phyloP scores from a whole-genome alignment of 2,797 vertebrate genomes.

The Muscicapa striata region DNA sequence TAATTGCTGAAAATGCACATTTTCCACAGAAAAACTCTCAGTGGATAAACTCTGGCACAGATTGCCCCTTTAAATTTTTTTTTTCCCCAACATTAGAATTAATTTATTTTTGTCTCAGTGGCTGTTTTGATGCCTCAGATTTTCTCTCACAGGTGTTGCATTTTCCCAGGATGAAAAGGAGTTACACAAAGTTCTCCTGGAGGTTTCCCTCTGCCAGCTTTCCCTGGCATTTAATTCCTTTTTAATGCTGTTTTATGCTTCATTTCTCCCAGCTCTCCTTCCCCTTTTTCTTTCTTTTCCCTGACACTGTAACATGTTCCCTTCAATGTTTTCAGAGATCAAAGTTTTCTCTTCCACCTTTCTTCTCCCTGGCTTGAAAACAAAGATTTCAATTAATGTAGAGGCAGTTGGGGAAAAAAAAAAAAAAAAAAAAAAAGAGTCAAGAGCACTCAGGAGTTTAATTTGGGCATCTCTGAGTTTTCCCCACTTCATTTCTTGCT shows the following conservation, averaged over 20 bases:
- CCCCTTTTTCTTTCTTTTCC: not conserved
- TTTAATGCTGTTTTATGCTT: not conserved
- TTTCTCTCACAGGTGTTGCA: not conserved
- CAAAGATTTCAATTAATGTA: conserved; percentile 1
- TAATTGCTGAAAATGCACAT: not conserved
- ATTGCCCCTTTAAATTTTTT: not conserved
- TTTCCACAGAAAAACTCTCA: not conserved
- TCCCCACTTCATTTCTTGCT: not conserved
- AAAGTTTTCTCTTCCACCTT: not conserved
- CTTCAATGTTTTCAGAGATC: conserved; percentile 34
- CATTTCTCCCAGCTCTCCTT: not conserved
- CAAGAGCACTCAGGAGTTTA: not conserved
- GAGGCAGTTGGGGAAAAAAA: not conserved
- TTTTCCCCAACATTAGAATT: not conserved
- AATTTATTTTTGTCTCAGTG: not conserved
- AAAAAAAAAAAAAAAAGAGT: not conserved
- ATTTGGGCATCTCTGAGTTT: not conserved
- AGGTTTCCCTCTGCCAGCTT: not conserved
- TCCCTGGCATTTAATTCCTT: not conserved
- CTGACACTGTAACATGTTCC: conserved; percentile 8
- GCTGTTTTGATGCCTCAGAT: not conserved
- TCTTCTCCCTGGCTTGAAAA: not conserved
- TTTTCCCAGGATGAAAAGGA: not conserved
- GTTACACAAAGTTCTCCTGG: not conserved
- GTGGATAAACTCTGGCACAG: not conserved